Percentiles rank a stretch among this genome's conserved stretches.
Conservation (phyloP, 2,797 vertebrate genomes). For the Amazonetta brasiliensis region DNA sequence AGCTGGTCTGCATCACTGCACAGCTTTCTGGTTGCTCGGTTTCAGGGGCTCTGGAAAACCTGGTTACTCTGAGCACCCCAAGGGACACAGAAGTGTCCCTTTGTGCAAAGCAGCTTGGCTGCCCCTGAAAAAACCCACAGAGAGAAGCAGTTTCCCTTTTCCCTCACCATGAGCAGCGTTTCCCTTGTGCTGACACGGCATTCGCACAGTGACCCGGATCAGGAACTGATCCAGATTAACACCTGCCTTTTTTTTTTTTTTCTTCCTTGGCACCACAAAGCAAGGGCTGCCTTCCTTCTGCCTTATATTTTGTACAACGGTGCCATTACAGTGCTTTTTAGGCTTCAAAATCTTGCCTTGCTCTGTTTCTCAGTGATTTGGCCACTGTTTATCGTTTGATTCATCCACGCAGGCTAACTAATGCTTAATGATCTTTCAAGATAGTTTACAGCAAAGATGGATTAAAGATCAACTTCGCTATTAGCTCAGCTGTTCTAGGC, state of each 20-base stretch:
- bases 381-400: not conserved
- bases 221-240: not conserved
- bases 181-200: not conserved
- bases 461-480: slow-evolving; percentile 24
- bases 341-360: not conserved
- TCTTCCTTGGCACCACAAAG: not conserved
- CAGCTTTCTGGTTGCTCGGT: not conserved
- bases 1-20: not conserved
- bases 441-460: not conserved
- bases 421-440: not conserved
- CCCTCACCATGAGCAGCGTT: not conserved
- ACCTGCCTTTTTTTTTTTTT: not conserved
- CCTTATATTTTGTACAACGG: not conserved
- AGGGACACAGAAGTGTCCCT: no score
- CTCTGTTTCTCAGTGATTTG: not conserved
- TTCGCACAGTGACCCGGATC: not conserved
- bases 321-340: not conserved
- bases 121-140: not conserved
- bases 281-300: not conserved
- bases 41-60: not conserved
- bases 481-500: not conserved
- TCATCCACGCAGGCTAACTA: not conserved
- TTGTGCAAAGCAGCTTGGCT: not conserved
- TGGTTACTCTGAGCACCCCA: not conserved
- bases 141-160: not conserved